A percentile compares a stretch with the other conserved stretches of the same genome.
Conservation (phyloP, 2,888 invertebrate genomes). For the Ichneumon xanthorius region DNA sequence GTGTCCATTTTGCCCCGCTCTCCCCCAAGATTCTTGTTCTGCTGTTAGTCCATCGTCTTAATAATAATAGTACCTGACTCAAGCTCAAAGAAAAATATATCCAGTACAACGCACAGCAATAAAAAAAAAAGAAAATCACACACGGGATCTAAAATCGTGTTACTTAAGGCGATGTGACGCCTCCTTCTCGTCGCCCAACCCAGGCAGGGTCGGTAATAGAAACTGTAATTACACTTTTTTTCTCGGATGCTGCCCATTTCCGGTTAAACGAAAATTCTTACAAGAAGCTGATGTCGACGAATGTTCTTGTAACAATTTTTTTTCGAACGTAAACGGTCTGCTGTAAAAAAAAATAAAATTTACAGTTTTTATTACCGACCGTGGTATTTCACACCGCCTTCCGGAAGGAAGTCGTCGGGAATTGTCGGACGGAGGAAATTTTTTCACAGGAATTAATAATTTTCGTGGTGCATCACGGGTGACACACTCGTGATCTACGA, state of each 20-base stretch:
- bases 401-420: too few species aligned
- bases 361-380: too few species aligned
- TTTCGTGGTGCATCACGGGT: background rate
- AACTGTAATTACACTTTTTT: background rate
- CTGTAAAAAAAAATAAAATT: too few species aligned
- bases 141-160: conserved; percentile 36
- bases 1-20: background rate
- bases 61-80: background rate
- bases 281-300: too few species aligned
- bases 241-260: too few species aligned
- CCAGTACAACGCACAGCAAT: conserved; percentile 45
- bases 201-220: background rate
- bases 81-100: conserved; percentile 20
- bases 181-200: background rate
- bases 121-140: conserved; percentile 24
- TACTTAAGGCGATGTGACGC: conserved; percentile 23
- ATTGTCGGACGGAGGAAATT: too few species aligned
- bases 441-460: background rate
- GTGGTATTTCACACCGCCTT: too few species aligned
- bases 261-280: too few species aligned
- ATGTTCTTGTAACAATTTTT: too few species aligned
- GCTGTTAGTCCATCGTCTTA: conserved; percentile 7
- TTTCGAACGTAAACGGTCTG: too few species aligned
- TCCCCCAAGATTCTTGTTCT: background rate
- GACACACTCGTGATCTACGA: background rate